Percentiles rank a stretch among this genome's conserved stretches.
Conservation (phyloP, 2,113 vertebrate species). For the Carlito syrichta region DNA sequence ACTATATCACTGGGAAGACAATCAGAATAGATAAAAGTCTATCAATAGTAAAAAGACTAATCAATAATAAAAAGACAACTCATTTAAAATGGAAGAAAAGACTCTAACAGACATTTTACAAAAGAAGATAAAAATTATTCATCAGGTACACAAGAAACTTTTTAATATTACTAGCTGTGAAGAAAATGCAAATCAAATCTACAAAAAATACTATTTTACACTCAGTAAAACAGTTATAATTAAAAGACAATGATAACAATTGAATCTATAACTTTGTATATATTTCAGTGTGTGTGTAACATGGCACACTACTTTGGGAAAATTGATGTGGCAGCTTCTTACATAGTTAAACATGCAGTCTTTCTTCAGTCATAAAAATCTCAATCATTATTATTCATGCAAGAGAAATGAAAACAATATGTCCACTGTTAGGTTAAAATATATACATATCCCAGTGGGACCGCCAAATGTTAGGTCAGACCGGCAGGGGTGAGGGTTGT, state of each 20-base stretch:
- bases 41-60: neutral
- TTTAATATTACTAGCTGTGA: neutral
- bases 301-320: neutral
- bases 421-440: no score
- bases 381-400: neutral
- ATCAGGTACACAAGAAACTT: neutral
- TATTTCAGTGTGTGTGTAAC: neutral
- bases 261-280: neutral
- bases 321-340: neutral
- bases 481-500: no score
- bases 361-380: neutral
- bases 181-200: neutral
- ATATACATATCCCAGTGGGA: no score
- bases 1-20: neutral
- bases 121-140: neutral
- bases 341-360: neutral
- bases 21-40: neutral
- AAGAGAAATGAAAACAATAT: neutral
- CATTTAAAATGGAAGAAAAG: neutral
- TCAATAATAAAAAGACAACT: neutral
- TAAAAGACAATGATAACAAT: neutral
- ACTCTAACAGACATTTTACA: neutral
- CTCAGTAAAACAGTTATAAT: neutral
- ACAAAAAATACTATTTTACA: neutral
- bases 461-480: no score